Base-by-base conservation (phyloP, 2,797 vertebrate species). In the Triplophysa bombifrons region DNA sequence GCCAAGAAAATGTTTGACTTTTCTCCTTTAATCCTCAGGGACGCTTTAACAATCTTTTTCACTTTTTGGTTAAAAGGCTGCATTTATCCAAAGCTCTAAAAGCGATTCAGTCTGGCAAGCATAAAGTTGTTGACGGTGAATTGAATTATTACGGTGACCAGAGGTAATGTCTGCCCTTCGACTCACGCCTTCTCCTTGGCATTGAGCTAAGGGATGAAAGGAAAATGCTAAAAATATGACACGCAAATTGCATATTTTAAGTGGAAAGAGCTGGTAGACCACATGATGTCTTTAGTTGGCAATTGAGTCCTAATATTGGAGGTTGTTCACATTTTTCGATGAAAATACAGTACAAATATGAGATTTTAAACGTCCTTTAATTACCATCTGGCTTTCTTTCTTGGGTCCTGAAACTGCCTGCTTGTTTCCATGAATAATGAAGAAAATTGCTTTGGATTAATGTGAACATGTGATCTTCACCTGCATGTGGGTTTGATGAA, bases 151-250 rank as follows among this genome's bases (percentile, higher is more conserved):
- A 90, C 67, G 87, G 84, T 85, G 88, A 89, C 89, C 89, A 91
- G 86, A 87, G 82, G 88, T 92, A 91, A 92, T 90, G 90, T 91
- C 91, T 93, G 88, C 84, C 82, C 86, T 90, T 85, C 87, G 88
- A 89, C 88, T 88, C 89, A 87, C 86, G 84, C 82, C 91, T 92
- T 93, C 93, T 89, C 91, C 91, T 93, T 92, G 93, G 92, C 92
- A 85, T 84, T 89, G 87, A 92, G 91, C 85, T 87, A 88, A 86
- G 87, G 85, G 88, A 86, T 91, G 88, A 92, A 87, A 89, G 89
- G 80, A 86, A 88, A 87, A 84, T 76, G 88, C 90, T 90, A 91
- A 91, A 94, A 92, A 83, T 81, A 82, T 77, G 55, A 69, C 55
- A 48, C 46, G 53, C 65, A 78, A 22, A 78, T 70, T 80, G 68